Conservation (phyloP, 2,113 vertebrate genomes). For the Neotragus pygmaeus region DNA sequence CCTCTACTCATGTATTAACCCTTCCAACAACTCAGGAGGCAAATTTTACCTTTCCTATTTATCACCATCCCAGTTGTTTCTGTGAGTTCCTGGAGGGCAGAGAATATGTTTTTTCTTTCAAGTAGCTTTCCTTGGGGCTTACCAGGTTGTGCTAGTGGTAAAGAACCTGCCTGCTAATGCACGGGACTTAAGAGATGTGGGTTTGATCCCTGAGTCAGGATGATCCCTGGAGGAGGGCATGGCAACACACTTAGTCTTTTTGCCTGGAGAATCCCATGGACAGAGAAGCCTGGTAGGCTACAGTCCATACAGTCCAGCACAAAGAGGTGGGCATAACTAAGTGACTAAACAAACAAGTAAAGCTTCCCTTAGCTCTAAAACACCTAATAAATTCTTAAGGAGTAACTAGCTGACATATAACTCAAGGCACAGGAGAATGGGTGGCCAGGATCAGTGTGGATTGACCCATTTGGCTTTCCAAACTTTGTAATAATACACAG, state of each 20-base stretch:
- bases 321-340: neutral
- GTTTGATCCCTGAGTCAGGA: neutral
- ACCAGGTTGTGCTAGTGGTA: neutral
- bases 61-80: neutral
- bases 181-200: neutral
- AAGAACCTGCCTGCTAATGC: neutral
- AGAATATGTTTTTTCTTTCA: neutral
- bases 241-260: neutral
- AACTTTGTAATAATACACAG: neutral
- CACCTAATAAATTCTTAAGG: neutral
- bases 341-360: neutral
- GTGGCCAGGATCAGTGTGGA: neutral
- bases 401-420: neutral
- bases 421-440: neutral
- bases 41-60: constrained; percentile 23
- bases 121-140: neutral
- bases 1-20: neutral
- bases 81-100: neutral
- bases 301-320: neutral
- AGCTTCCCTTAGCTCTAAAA: neutral
- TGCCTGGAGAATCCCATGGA: neutral
- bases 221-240: neutral
- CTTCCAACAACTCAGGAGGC: neutral
- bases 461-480: neutral
- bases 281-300: neutral